A percentile compares a stretch with the other conserved stretches of the same genome.
Conservation (phyloP, 2,797 vertebrate genomes). For the Cetoscarus ocellatus region DNA sequence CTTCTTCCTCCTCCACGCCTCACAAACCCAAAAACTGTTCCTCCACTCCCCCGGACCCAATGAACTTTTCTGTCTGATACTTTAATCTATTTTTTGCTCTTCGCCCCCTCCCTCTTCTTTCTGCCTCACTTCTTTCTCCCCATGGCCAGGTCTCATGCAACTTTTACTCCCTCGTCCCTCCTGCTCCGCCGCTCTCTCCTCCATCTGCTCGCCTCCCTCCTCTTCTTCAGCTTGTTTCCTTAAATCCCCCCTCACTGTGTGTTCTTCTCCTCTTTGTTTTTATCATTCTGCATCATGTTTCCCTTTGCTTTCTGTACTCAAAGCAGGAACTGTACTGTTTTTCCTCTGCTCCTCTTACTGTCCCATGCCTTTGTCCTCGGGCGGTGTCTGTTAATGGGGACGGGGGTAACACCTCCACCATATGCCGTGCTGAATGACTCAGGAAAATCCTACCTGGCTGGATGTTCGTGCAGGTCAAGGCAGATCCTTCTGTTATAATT, state of each 20-base stretch:
- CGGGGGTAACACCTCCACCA: constrained; percentile 39
- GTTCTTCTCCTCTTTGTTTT: constrained; percentile 7
- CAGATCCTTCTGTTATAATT: constrained; percentile 63
- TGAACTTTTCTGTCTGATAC: constrained; percentile 68
- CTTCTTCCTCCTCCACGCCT: constrained; percentile 18
- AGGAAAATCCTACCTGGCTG: constrained; percentile 39
- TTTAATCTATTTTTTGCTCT: constrained; percentile 75
- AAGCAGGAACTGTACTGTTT: constrained; percentile 3
- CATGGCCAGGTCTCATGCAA: constrained; percentile 79
- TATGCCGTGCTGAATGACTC: constrained; percentile 56
- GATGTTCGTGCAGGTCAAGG: constrained; percentile 26
- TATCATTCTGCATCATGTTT: constrained; percentile 26
- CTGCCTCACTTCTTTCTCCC: constrained; percentile 76
- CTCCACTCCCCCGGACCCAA: constrained; percentile 31
- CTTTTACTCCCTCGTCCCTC: constrained; percentile 77
- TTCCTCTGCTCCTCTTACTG: constrained; percentile 12
- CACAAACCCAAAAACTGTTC: constrained; percentile 15
- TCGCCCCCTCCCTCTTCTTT: constrained; percentile 55
- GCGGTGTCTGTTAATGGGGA: constrained; percentile 37
- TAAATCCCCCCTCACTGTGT: constrained; percentile 17
- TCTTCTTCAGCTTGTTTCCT: constrained; percentile 39
- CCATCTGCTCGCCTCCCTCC: constrained; percentile 68
- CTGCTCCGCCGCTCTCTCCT: constrained; percentile 49
- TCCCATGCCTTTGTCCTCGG: constrained; percentile 31
- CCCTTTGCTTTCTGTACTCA: background rate